Percentiles rank a stretch among this genome's conserved stretches.
Conservation (phyloP, 2,888 invertebrate genomes). For the Pyrocoelia pectoralis region DNA sequence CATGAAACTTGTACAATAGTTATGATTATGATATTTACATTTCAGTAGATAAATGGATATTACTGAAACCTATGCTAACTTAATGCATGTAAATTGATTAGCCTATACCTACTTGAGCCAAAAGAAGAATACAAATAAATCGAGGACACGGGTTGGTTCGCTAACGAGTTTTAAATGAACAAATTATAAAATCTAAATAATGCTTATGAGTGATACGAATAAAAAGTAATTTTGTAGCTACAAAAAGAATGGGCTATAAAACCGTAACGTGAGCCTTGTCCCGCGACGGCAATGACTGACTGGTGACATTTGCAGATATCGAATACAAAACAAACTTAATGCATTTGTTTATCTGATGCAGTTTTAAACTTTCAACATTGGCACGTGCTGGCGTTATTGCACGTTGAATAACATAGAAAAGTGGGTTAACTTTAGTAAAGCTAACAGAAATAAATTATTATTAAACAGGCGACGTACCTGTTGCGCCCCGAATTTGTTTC, state of each 20-base stretch:
- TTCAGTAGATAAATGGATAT: too few relatives aligned
- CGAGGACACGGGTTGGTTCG: too few relatives aligned
- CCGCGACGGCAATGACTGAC: constrained; percentile 42
- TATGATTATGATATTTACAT: too few relatives aligned
- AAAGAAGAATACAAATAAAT: too few relatives aligned
- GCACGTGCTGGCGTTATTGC: constrained; percentile 33
- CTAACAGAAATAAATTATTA: too few relatives aligned
- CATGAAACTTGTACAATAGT: too few relatives aligned
- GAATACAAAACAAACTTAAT: constrained; percentile 50
- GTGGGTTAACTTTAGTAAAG: too few relatives aligned
- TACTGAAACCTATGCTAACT: too few relatives aligned
- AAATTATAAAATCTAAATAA: constrained; percentile 15
- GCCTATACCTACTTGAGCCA: too few relatives aligned
- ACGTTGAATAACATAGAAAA: too few relatives aligned
- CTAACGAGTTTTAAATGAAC: too few relatives aligned
- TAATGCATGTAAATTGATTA: too few relatives aligned
- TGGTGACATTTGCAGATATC: constrained; percentile 45
- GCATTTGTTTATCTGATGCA: constrained; percentile 47
- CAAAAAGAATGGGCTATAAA: constrained; percentile 11
- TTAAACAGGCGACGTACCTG: not conserved
- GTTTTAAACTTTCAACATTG: constrained; percentile 42
- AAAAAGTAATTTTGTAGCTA: constrained; percentile 21
- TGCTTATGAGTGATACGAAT: constrained; percentile 12
- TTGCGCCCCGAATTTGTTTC: not conserved
- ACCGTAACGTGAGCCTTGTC: constrained; percentile 6